Evolutionary conservation across 2,797 vertebrate genomes (phyloP).

Genomic region (Silurus lanzhouensis): DNA sequence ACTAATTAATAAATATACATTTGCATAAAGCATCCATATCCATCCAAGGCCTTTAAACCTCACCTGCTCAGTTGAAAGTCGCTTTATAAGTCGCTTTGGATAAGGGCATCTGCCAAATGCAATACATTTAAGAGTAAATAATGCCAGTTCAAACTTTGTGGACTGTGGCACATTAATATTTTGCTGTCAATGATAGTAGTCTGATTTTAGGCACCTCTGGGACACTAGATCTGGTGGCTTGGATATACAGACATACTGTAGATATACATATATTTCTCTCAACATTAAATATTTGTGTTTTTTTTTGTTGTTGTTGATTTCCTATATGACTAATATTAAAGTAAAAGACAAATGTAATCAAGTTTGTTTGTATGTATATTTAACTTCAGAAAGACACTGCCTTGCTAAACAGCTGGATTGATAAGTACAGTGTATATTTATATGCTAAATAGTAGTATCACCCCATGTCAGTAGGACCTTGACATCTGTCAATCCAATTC

Average conservation of each 20-base stretch:
- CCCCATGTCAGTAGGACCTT: neutral
- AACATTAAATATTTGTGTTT: neutral
- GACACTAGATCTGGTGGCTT: neutral
- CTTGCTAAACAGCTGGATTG: neutral
- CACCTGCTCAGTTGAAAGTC: no score
- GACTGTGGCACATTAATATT: neutral
- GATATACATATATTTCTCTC: neutral
- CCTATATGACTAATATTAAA: neutral
- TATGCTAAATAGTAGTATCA: neutral
- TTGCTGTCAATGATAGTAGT: neutral
- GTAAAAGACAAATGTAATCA: no score
- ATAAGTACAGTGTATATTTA: neutral
- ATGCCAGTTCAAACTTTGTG: neutral
- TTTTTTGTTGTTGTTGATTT: neutral
- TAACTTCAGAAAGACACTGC: neutral
- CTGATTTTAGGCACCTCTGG: neutral
- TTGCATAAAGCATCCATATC: no score
- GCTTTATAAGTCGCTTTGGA: no score
- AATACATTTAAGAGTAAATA: no score
- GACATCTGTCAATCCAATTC: neutral
- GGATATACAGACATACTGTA: neutral
- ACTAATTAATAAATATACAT: no score
- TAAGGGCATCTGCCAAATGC: no score
- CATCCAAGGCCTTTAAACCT: no score
- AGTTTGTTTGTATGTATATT: neutral